These are phyloP conservation scores for Achroia grisella DNA, from an alignment of 1,140 invertebrate species.

Conservation along the genomic window DNA sequence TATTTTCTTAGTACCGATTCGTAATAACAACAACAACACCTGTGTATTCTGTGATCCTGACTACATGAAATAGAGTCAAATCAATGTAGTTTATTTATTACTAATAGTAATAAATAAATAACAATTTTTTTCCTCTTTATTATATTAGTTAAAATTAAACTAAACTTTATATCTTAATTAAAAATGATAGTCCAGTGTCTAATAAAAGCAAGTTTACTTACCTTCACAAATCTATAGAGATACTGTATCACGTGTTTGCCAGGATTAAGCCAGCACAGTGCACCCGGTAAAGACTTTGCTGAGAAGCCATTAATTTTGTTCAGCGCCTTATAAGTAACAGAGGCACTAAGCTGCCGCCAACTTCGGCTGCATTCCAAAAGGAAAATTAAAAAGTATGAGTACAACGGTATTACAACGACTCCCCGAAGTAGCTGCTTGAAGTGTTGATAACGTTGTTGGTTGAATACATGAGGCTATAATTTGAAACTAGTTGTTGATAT, in stretches of 20 bases:
- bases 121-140: no score
- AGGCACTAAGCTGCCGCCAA: conserved; percentile 28
- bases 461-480: background rate
- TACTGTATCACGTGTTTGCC: conserved; percentile 21
- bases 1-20: no score
- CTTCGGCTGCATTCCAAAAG: conserved; percentile 31
- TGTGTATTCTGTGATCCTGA: no score
- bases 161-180: no score
- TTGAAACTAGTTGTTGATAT: no score
- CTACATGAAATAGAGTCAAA: no score
- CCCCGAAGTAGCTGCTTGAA: conserved; percentile 11
- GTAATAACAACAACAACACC: no score
- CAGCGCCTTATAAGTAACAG: conserved; percentile 40
- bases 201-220: conserved; percentile 2
- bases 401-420: conserved; percentile 21
- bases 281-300: conserved; percentile 22
- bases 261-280: conserved; percentile 27
- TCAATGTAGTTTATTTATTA: no score
- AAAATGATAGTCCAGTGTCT: background rate
- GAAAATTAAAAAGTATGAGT: conserved; percentile 19
- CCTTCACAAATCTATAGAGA: background rate
- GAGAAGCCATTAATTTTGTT: conserved; percentile 50
- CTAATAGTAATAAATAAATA: no score
- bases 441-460: conserved; percentile 9
- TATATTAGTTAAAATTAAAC: no score